phyloP scores from a whole-genome alignment of 2,797 vertebrate species.

The Stomatorhinus walkeri region DNA sequence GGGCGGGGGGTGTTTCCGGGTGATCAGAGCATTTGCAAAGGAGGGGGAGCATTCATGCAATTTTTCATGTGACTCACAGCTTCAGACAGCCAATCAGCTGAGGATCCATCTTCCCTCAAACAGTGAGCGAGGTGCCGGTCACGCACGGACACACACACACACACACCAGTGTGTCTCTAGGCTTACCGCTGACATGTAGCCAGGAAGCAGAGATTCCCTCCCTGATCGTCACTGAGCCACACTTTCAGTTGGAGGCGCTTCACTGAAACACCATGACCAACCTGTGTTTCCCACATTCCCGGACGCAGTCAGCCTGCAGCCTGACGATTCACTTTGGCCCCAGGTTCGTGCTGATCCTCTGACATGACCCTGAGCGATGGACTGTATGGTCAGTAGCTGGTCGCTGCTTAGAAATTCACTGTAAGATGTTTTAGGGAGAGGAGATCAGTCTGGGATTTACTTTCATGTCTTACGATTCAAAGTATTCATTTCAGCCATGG shows the following conservation, averaged over 20 bases:
- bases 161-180: neutral
- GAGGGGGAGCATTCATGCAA: neutral
- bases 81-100: constrained; percentile 47
- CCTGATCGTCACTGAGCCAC: neutral
- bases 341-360: neutral
- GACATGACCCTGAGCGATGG: neutral
- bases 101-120: constrained; percentile 16
- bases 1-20: neutral
- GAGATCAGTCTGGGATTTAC: neutral
- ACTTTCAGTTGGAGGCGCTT: neutral
- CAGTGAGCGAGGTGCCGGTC: neutral
- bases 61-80: constrained; percentile 38
- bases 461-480: neutral
- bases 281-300: constrained; percentile 25
- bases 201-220: neutral
- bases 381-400: neutral
- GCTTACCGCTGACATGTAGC: neutral
- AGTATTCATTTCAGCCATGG: neutral
- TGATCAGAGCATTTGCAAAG: neutral
- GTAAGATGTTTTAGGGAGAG: neutral
- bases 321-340: neutral
- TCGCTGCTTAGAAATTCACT: neutral
- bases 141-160: neutral
- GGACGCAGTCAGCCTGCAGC: neutral
- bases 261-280: neutral